Conservation (phyloP, 2,888 invertebrate genomes). For the Horisme vitalbata region DNA sequence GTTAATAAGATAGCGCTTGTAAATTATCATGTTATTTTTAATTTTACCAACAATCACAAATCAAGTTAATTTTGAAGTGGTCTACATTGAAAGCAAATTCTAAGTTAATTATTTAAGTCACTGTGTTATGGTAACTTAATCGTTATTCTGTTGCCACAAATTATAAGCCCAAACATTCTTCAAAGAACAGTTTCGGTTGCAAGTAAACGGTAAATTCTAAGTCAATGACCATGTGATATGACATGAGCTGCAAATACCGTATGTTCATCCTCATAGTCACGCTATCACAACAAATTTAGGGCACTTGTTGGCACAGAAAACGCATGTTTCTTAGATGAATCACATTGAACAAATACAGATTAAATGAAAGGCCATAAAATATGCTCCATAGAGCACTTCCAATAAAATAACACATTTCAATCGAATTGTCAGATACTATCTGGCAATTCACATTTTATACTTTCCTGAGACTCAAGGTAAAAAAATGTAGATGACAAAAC, state of each 20-base stretch:
- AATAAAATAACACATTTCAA: neutral
- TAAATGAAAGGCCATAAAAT: conserved; percentile 12
- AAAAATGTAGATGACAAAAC: conserved; percentile 24
- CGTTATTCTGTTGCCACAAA: too few relatives aligned
- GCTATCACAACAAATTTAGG: conserved; percentile 50
- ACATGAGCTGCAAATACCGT: conserved; percentile 61
- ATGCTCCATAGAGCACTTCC: conserved; percentile 3
- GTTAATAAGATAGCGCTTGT: conserved; percentile 14
- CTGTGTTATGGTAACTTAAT: too few relatives aligned
- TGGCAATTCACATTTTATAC: conserved; percentile 27
- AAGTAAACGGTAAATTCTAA: conserved; percentile 60
- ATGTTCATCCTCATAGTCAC: conserved; percentile 51
- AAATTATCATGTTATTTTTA: conserved; percentile 23
- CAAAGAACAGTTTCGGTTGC: conserved; percentile 36
- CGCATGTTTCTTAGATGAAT: conserved; percentile 23
- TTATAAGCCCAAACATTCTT: too few relatives aligned
- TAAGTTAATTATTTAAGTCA: too few relatives aligned
- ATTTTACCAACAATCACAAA: conserved; percentile 37
- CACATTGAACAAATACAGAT: conserved; percentile 23
- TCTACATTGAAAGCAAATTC: too few relatives aligned
- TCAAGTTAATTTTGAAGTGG: conserved; percentile 9
- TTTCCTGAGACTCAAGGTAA: conserved; percentile 47
- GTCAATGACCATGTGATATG: conserved; percentile 68
- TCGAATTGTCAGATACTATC: neutral
- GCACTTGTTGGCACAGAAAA: conserved; percentile 38